Evolutionary conservation across 2,888 invertebrate species (phyloP), one percentile per base, ranked within the genome.

Genomic region (Eupeodes latifasciatus): DNA sequence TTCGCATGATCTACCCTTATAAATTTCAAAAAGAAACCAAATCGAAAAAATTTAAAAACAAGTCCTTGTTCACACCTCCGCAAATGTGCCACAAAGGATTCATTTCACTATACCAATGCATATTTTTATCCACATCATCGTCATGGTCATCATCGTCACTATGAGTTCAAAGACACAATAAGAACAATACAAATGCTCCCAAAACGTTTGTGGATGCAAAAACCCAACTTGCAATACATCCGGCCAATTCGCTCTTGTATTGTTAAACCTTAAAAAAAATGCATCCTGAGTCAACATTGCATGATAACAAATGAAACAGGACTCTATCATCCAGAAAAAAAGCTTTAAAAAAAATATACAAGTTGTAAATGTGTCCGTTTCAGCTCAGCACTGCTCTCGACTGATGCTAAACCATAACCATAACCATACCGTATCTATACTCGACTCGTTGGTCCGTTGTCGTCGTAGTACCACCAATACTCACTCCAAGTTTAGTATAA

Each of bases 271-370:
- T 69, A 69, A 53, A 62, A 62, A 40, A 27, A 57, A 80, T 75
- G 49, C 69, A 79, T 86, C 64, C 87, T 80, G 76, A 80, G 61
- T 83, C 72, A 83, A 87, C 75, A 79, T 81, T 75, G 55, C 85
- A 78, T 57, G 49, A 62, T 57, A 64, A 74, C 83, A 87, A 83
- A 81, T 74, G 77, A 69, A 81, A 62, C 77, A 75, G 19, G 16
- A 47, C 12, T 69, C 11, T 11, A 72, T 12, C 53, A 9, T 57
- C 5, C 5, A 81, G 27, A 14, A 40, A n/a, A 81, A 67, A 67
- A 62, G 69, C 74, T 78, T 77, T 27, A 47, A 64, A 64, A 57
- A 66, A 66, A 47, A 27, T 66, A 81, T 81, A 84, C 87, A 88
- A 81, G 85, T 85, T 85, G 85, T 88, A 62, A 88, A 88, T 85